Evolutionary conservation across 2,888 invertebrate species (phyloP).

Genomic region (Platycheirus rosarum): DNA sequence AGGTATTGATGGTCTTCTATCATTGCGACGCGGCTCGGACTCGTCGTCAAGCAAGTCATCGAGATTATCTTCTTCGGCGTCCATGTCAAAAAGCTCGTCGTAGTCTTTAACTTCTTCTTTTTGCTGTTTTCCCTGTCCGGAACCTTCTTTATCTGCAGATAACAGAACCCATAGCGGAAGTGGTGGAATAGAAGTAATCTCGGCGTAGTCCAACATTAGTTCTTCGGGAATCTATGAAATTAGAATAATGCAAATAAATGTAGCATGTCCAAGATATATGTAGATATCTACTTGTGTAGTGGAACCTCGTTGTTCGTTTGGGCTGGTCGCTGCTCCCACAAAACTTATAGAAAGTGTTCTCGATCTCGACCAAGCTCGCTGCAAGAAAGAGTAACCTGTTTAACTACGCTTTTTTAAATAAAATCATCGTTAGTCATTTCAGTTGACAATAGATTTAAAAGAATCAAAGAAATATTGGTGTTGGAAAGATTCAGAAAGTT

Average conservation of each 20-base stretch:
- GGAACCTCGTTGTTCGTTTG: constrained; percentile 89
- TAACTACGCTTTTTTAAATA: too few relatives aligned
- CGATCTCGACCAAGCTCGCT: constrained; percentile 93
- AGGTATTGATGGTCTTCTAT: constrained; percentile 87
- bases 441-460: too few relatives aligned
- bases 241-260: too few relatives aligned
- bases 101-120: constrained; percentile 86
- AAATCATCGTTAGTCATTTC: too few relatives aligned
- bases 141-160: constrained; percentile 95
- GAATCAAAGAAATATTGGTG: too few relatives aligned
- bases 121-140: constrained; percentile 77
- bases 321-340: constrained; percentile 90
- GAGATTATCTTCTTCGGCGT: constrained; percentile 90
- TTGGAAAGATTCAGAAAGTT: too few relatives aligned
- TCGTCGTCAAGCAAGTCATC: constrained; percentile 91
- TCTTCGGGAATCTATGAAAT: constrained; percentile 91
- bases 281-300: constrained; percentile 85
- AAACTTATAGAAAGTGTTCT: constrained; percentile 95
- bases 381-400: too few relatives aligned
- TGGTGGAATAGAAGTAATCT: constrained; percentile 98
- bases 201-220: constrained; percentile 95
- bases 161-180: constrained; percentile 97
- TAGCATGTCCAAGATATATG: too few relatives aligned
- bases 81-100: constrained; percentile 93
- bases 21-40: constrained; percentile 85